These are phyloP conservation scores for Liodrosophila aerea DNA, from an alignment of 2,888 invertebrate genomes.

Conservation along the genomic window DNA sequence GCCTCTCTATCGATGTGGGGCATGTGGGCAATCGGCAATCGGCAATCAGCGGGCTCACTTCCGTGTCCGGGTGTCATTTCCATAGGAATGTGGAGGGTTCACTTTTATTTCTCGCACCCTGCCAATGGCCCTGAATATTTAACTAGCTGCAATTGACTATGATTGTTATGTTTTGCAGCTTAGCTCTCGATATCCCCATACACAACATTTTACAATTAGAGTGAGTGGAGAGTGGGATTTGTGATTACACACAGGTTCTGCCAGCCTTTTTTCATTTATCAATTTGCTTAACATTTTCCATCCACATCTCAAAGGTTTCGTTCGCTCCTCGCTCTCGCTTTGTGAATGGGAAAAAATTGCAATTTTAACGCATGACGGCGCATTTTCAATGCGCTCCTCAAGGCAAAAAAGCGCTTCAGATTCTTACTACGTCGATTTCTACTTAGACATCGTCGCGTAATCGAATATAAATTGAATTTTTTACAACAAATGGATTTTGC, in stretches of 20 bases:
- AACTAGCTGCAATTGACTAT: constrained; percentile 72
- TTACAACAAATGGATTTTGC: constrained; percentile 70
- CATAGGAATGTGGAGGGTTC: constrained; percentile 27
- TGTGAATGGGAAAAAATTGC: constrained; percentile 58
- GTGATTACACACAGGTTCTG: constrained; percentile 17
- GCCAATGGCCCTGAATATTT: constrained; percentile 66
- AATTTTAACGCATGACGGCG: constrained; percentile 75
- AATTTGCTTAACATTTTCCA: constrained; percentile 58
- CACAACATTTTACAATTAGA: constrained; percentile 54
- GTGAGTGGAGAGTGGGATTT: background rate
- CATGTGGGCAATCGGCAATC: constrained; percentile 73
- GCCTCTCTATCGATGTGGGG: constrained; percentile 20
- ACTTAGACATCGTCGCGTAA: constrained; percentile 75
- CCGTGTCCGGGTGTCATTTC: constrained; percentile 55
- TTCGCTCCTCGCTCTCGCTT: constrained; percentile 23
- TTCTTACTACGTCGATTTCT: constrained; percentile 29
- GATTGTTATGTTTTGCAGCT: constrained; percentile 65
- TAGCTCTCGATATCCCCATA: background rate
- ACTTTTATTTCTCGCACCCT: constrained; percentile 66
- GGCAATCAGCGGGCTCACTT: constrained; percentile 59
- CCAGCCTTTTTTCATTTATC: constrained; percentile 60
- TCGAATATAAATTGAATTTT: constrained; percentile 74
- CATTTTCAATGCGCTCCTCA: constrained; percentile 65
- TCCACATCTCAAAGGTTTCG: constrained; percentile 4
- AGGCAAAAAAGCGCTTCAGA: constrained; percentile 46